Evolutionary conservation across 2,888 invertebrate species (phyloP), one percentile per base, ranked within the genome.

Genomic region (Limnephilus auricula): DNA sequence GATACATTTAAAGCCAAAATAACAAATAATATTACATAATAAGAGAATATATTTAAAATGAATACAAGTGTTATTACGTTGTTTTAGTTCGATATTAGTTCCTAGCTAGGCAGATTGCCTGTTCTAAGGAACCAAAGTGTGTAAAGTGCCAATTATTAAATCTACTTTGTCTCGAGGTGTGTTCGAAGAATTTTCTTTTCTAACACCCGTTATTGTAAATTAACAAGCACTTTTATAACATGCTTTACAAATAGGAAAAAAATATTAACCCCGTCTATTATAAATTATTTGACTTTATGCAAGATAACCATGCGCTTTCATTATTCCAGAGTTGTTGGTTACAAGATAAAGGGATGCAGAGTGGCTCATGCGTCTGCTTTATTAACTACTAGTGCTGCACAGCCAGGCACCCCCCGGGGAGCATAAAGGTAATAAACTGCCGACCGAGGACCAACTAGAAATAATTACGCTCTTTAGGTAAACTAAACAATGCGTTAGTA

Each of bases 371-470:
- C 78, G 87, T 78, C 87, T 88, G 25, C 87, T 79, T 65, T 78
- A 78, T 65, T 78, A 40, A 31, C 30, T 85, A 85, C 79, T 31
- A 31, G 40, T 80, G 30, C 34, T 89, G 40, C 40, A 80, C 80
- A 45, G 31, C 80, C 10, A 80, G 79, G 88, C 31, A 65, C 82
- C 82, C 90, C 83, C 82, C 9, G 34, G 65, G 83, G 80, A 40
- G 83, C 50, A 45, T 65, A 83, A 30, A 90, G 65, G 25, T 80
- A 83, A 90, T 83, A 83, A 83, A 90, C 83, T 82, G 65, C 90
- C 90, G 50, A 82, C 90, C 30, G 18, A 90, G 90, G 90, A 90
- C 83, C 90, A 50, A 90, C 90, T 90, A 80, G 90, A 90, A 90
- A 90, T 90, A 83, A 90, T 90, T 90, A 83, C 83, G n/a, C 83